Base-by-base conservation (phyloP, 2,888 invertebrate genomes). In the Drosophila kuntzei region DNA sequence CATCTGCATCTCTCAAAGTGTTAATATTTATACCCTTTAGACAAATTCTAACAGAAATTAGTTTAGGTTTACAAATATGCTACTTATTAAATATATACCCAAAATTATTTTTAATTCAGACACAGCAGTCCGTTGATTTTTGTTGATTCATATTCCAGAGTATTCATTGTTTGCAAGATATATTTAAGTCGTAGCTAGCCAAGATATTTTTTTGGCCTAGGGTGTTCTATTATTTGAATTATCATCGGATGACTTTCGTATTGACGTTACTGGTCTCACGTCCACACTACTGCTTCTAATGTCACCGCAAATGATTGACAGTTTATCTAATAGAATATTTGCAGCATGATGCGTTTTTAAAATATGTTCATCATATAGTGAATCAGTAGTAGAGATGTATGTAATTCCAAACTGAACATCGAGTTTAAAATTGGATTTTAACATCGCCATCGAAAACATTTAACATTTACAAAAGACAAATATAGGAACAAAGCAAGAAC, bases 281-380 rank as follows among this genome's bases (percentile, higher is more conserved):
- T 80, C 57, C 51, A 22, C 27, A n/a, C n/a, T 27, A 39, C n/a
- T 41, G 22, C 41, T 32, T 29, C 53, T 14, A 34, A 25, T 43
- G 46, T 53, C 55, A 60, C 55, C 78, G 66, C 58, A 68, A 70
- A 78, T 79, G 87, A 89, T 73, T 88, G 84, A 80, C 84, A 84
- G 79, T 87, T 88, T 79, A 67, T 71, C 66, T 80, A 87, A 87
- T 87, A 84, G 79, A 78, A 80, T 77, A 78, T 76, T 69, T 80
- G 59, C 70, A 41, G 67, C 51, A 50, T 12, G 51, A 39, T 59
- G 54, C 39, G 51, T 63, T 83, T 72, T 60, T 51, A 68, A 65
- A 83, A 84, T 78, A 82, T 85, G 63, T 72, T 62, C 79, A 71
- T n/a, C 73, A 32, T 53, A 25, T 32, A 16, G 29, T 50, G 57